Evolutionary conservation across 2,888 invertebrate species (phyloP), one percentile per base, ranked within the genome.

Genomic region (Ochropleura plecta): DNA sequence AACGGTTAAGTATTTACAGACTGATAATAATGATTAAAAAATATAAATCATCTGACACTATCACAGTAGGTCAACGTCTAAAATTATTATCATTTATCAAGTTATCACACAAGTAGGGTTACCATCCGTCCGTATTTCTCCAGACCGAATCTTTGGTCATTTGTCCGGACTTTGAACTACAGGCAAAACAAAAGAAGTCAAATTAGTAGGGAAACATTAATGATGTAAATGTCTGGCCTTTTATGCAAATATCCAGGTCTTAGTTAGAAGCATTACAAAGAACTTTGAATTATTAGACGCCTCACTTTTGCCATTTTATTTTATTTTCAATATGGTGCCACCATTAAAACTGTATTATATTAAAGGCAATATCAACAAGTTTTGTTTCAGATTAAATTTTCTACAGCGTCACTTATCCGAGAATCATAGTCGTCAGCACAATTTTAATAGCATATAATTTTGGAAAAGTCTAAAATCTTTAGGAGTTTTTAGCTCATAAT

Each of bases 71-170:
- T 66, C 46, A 66, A 40, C 78, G 42, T 53, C 40, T 69, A 30
- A 46, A 20, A 51, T 60, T 60, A 75, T 79, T 59, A 65, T 75
- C 75, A 65, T 44, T 59, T 74, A 80, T 68, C 75, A 74, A 60
- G 53, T 70, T 69, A 75, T 70, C 57, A 57, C 42, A 18, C 40
- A 9, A 12, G 16, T 44, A n/a, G 46, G 62, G 44, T 62, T 62
- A 10, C 14, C 12, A n/a, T 44, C 1, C 6, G 42, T 18, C 5
- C 5, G 60, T 5, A 60, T 60, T 60, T 42, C 10, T 60, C 5
- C 0, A 18, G 59, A 18, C 8, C 40, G 59, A 2, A 60, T 60
- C 6, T 55, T 20, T 40, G 40, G 59, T 5, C 18, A 60, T 59
- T 40, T 18, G 9, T 18, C 5, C 18, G 40, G 59, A 40, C 18